Base-by-base conservation (phyloP, 2,797 vertebrate species). In the Tarsius wallacei region DNA sequence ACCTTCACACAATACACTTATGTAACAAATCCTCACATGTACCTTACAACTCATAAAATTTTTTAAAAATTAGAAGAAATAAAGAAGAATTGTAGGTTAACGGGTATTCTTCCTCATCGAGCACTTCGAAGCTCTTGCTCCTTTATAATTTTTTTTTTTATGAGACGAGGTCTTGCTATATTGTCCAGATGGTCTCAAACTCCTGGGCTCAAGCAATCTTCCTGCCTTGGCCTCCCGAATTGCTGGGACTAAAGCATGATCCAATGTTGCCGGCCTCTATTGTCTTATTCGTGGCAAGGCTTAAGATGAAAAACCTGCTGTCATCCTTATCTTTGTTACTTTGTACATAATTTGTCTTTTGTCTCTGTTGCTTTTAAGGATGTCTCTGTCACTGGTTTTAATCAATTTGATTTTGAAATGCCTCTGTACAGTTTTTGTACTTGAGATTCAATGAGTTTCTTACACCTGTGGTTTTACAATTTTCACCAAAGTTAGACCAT, bases 331-430 rank as follows among this genome's bases (percentile, higher is more conserved):
- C 47, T 87, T 85, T 90, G 57, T 24, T 93, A 19, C 74, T 87
- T 51, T 47, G 42, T 49, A 87, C 22, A 7, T 83, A 74, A 74
- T 86, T 24, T 74, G 71, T 74, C 42, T 88, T 68, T 66, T 61
- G 10, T 66, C 53, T 95, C 68, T 92, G 51, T 51, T 90, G 42
- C 17, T 84, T 70, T 74, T 92, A 90, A 53, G 22, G 19, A 47
- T 87, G 88, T 81, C 80, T 94, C 82, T 80, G 68, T 71, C 42
- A 80, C 33, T 63, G 14, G 42, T 76, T 55, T 96, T 84, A 90
- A 80, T 63, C 51, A 93, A 78, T 55, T 76, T 87, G 81, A 96
- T 70, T 33, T 90, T 28, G 2, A 84, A n/a, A 33, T 90, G 61
- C 6, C 85, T 93, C 28, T 26, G 6, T 78, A 28, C 5, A 77